Evolutionary conservation across 2,888 invertebrate genomes (phyloP).

Genomic region (Hypolimnas misippus): DNA sequence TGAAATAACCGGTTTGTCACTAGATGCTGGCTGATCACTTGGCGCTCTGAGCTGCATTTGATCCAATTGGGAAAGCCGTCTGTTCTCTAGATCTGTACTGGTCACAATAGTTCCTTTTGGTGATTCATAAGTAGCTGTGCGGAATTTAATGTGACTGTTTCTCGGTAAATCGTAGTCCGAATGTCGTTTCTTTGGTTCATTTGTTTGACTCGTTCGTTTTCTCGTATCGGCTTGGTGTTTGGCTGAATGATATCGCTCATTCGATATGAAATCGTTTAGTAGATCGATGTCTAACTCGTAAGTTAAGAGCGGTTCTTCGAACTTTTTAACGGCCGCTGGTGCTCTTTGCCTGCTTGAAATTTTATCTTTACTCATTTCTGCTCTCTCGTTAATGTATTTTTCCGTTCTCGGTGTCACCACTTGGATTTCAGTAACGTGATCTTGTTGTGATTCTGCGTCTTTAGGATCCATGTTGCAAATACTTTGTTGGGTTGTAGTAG

Average conservation of each 20-base stretch:
- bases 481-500: constrained; percentile 69
- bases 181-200: constrained; percentile 79
- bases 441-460: constrained; percentile 61
- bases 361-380: constrained; percentile 62
- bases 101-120: constrained; percentile 82
- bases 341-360: constrained; percentile 71
- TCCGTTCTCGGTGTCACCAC: constrained; percentile 84
- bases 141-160: constrained; percentile 85
- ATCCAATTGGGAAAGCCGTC: constrained; percentile 83
- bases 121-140: constrained; percentile 86
- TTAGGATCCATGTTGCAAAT: constrained; percentile 53
- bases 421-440: constrained; percentile 90
- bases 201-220: constrained; percentile 68
- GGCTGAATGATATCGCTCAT: constrained; percentile 74
- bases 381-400: constrained; percentile 58
- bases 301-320: constrained; percentile 65
- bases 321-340: constrained; percentile 49
- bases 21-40: constrained; percentile 53
- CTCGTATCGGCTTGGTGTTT: constrained; percentile 68
- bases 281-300: constrained; percentile 76
- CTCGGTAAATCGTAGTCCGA: constrained; percentile 80
- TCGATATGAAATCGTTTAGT: constrained; percentile 77
- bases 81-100: constrained; percentile 80
- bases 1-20: constrained; percentile 68
- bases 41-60: constrained; percentile 66